Base-by-base conservation (phyloP, 2,888 invertebrate species). In the Saturnia japonica region DNA sequence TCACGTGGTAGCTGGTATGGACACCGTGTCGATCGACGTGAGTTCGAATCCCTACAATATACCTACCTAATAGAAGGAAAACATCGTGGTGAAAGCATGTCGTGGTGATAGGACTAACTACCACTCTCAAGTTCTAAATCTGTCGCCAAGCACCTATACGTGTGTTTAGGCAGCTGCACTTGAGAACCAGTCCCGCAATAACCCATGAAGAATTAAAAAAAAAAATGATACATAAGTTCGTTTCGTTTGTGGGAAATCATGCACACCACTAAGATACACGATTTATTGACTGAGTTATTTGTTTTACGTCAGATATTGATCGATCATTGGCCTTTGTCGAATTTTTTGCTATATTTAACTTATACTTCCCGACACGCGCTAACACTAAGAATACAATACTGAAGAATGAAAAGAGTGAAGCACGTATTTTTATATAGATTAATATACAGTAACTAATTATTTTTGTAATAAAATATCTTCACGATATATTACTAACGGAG, bases 291-390 rank as follows among this genome's bases (percentile, higher is more conserved):
- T 79, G 83, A 85, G 87, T 88, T 91, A 92, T 92, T 91, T 91
- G 90, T 91, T 92, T 89, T 89, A 90, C 89, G 89, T 91, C 90
- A 89, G 85, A 83, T 84, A 85, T 89, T 91, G 90, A 92, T 92
- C 88, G 89, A 93, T 92, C 88, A 89, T 88, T 87, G 87, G 82
- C 80, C 78, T 85, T 82, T 82, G 84, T 85, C 73, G 81, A 82
- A 80, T 80, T 80, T 83, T 84, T 81, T 82, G 85, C 78, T 89
- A 85, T 88, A 88, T 87, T 82, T 85, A 84, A 70, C 72, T 72
- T 68, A 69, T 71, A 74, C 74, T 75, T 73, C 76, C 74, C 77
- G 78, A 78, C 83, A 79, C 82, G 78, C 80, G 81, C 77, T 72
- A 71, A 74, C 74, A 72, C 9, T n/a, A 40, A 11, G n/a, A 64